Conservation (phyloP, 2,797 vertebrate genomes). For the Falco rusticolus region DNA sequence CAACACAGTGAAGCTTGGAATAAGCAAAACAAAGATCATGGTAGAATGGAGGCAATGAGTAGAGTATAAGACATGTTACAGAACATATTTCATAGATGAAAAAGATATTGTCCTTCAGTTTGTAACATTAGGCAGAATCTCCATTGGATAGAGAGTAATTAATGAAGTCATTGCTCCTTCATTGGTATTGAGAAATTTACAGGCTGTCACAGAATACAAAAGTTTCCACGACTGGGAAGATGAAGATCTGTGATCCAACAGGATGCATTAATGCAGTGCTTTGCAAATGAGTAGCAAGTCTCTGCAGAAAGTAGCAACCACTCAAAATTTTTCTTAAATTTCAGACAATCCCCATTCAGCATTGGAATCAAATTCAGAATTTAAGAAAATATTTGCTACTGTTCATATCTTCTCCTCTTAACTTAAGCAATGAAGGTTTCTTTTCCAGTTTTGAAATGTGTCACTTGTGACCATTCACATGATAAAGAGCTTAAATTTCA, state of each 20-base stretch:
- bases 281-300: neutral
- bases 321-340: neutral
- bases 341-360: neutral
- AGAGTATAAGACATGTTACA: neutral
- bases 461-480: neutral
- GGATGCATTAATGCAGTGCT: neutral
- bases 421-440: neutral
- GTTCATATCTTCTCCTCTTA: neutral
- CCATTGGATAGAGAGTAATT: neutral
- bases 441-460: neutral
- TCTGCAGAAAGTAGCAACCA: neutral
- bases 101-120: neutral
- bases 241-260: neutral
- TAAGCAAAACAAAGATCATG: neutral
- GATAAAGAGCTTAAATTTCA: neutral
- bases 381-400: neutral
- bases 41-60: neutral
- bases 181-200: neutral
- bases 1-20: neutral
- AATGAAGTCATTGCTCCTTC: neutral
- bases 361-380: neutral
- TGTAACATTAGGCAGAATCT: neutral
- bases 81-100: neutral
- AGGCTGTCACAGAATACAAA: neutral
- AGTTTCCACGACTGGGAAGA: neutral